A percentile compares a stretch with the other conserved stretches of the same genome.
These are phyloP conservation scores for Proctacanthus coquilletti DNA, from an alignment of 1,140 invertebrate species.

Conservation along the genomic window DNA sequence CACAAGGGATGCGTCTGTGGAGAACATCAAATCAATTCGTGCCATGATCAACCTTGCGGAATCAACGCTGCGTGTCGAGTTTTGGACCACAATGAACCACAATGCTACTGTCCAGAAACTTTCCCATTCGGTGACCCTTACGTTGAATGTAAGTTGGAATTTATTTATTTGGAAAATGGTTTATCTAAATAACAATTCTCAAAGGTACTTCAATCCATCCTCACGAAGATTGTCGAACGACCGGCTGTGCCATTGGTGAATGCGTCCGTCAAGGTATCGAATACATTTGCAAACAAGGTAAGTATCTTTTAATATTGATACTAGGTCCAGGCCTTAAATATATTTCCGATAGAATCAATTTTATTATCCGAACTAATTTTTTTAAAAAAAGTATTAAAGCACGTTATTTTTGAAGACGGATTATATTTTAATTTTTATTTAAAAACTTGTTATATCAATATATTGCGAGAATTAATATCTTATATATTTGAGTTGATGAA, in stretches of 20 bases:
- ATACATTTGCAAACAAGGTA: slow-evolving; percentile 67
- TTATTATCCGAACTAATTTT: no score
- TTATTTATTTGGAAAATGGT: not conserved
- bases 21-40: slow-evolving; percentile 41
- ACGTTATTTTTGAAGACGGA: no score
- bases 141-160: slow-evolving; percentile 53
- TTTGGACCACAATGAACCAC: slow-evolving; percentile 42
- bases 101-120: slow-evolving; percentile 69
- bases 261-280: slow-evolving; percentile 61
- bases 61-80: slow-evolving; percentile 64
- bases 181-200: slow-evolving; percentile 5
- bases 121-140: slow-evolving; percentile 71
- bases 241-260: slow-evolving; percentile 66
- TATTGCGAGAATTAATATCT: no score
- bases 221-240: slow-evolving; percentile 59
- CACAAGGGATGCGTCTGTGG: slow-evolving; percentile 62
- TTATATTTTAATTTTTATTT: no score
- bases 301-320: slow-evolving; percentile 28
- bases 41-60: slow-evolving; percentile 59
- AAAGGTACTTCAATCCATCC: slow-evolving; percentile 47
- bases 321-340: no score
- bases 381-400: no score
- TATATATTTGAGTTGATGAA: no score
- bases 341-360: no score
- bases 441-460: no score